phyloP scores from a whole-genome alignment of 1,140 invertebrate genomes.

The Brachionus plicatilis region DNA sequence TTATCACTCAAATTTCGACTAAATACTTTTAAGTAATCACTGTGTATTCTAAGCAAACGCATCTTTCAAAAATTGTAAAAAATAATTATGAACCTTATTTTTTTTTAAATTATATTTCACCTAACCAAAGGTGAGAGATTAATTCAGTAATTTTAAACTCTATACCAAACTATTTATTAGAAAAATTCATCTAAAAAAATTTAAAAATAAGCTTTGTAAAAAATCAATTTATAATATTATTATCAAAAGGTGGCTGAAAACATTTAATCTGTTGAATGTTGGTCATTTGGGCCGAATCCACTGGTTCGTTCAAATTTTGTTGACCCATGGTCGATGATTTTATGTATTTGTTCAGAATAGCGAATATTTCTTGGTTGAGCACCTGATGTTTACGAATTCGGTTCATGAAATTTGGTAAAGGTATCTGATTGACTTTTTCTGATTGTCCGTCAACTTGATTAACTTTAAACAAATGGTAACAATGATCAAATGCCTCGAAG shows the following conservation, averaged over 20 bases:
- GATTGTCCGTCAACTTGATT: conserved; percentile 94
- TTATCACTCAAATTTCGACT: not conserved
- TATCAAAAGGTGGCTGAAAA: conserved; percentile 87
- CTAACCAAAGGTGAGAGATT: not conserved
- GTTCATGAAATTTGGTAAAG: conserved; percentile 91
- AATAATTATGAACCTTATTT: not conserved
- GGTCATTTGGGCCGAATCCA: not conserved
- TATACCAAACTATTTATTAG: not conserved
- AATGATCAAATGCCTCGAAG: conserved; percentile 97
- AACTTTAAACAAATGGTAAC: conserved; percentile 92
- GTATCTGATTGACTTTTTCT: conserved; percentile 87
- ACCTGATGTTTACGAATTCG: conserved; percentile 94
- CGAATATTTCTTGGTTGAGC: conserved; percentile 95
- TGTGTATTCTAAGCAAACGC: not conserved
- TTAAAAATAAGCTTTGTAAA: not conserved
- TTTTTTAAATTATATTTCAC: not conserved
- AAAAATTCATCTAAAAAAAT: conserved; percentile 22
- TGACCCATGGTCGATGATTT: conserved; percentile 60
- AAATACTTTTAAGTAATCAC: not conserved
- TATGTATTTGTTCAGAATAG: conserved; percentile 89
- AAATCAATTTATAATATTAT: conserved; percentile 44
- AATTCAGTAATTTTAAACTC: not conserved
- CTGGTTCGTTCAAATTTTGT: not conserved
- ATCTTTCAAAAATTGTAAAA: not conserved
- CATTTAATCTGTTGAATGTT: conserved; percentile 76